phyloP scores from a whole-genome alignment of 2,888 invertebrate species.

The Slavum lentiscoides region DNA sequence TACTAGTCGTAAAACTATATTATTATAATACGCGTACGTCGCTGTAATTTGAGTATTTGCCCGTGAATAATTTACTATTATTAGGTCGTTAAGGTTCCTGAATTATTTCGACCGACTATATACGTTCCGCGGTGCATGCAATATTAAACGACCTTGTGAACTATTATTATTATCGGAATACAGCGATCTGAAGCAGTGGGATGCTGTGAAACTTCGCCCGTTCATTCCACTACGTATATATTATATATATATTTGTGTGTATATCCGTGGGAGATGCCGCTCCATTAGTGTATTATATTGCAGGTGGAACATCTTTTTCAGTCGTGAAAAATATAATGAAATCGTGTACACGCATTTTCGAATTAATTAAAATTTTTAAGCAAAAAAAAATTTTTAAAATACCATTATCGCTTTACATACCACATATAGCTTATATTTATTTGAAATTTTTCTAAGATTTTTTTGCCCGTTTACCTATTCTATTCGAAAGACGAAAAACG shows the following conservation, averaged over 20 bases:
- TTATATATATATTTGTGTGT: background rate
- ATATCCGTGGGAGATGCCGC: too few relatives aligned
- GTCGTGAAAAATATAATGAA: too few relatives aligned
- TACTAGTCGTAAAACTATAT: background rate
- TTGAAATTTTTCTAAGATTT: too few relatives aligned
- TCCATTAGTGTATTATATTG: too few relatives aligned
- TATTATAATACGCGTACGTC: background rate
- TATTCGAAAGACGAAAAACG: too few relatives aligned
- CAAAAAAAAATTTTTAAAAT: too few relatives aligned
- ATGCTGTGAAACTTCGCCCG: background rate
- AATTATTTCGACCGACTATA: background rate
- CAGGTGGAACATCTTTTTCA: too few relatives aligned
- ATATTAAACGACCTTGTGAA: slow-evolving; percentile 19
- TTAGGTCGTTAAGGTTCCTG: background rate
- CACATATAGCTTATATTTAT: too few relatives aligned
- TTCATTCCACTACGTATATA: background rate
- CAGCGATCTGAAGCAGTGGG: slow-evolving; percentile 8
- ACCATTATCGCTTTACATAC: too few relatives aligned
- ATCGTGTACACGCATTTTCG: too few relatives aligned
- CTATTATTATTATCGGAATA: background rate
- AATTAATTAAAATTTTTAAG: too few relatives aligned
- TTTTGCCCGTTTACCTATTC: too few relatives aligned
- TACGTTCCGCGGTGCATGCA: background rate
- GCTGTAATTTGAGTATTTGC: slow-evolving; percentile 1
- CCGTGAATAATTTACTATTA: background rate